Evolutionary conservation across 2,888 invertebrate species (phyloP), one percentile per base, ranked within the genome.

Genomic region (Agrochola circellaris): DNA sequence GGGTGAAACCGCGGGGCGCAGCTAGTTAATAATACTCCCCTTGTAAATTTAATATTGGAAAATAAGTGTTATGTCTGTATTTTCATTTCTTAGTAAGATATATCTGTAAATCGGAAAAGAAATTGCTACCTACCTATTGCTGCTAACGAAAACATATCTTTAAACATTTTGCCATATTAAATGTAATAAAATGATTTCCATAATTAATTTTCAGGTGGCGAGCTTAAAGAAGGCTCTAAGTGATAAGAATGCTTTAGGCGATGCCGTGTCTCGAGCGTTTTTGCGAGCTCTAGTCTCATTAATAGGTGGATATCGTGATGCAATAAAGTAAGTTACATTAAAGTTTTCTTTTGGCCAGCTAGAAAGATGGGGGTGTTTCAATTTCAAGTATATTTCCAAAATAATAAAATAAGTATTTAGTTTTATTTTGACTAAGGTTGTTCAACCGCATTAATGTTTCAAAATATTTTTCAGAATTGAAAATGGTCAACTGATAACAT

Each of bases 291-390:
- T 99, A 87, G 99, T 99, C 20, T 98, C 98, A 93, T 97, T 99
- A 75, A 99, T 99, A 90, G 99, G 99, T 68, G 99, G 99, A 83
- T 99, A 99, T 94, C 97, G 99, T 84, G 99, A 99, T 94, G 99
- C 99, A 48, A 97, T 99, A 65, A 98, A 98, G 93, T 98, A 91
- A 92, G 91, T 83, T 68, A 51, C 51, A 23, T 34, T 11, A 67
- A 79, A 70, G 5, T 3, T 61, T 56, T 56, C 9, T 26, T 17
- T 54, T 38, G 17, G 11, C 34, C 34, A 38, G 38, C 34, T 54
- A 42, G 30, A 62, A 45, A 56, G 7, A 9, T 42, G 30, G 38
- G 26, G 30, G 56, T 45, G 30, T 34, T 54, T 54, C 20, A 38
- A 58, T 34, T 54, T 54, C 20, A 38, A 58, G 34, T 62, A 70